phyloP scores from a whole-genome alignment of 2,888 invertebrate genomes.

The Tachystola acroxantha region DNA sequence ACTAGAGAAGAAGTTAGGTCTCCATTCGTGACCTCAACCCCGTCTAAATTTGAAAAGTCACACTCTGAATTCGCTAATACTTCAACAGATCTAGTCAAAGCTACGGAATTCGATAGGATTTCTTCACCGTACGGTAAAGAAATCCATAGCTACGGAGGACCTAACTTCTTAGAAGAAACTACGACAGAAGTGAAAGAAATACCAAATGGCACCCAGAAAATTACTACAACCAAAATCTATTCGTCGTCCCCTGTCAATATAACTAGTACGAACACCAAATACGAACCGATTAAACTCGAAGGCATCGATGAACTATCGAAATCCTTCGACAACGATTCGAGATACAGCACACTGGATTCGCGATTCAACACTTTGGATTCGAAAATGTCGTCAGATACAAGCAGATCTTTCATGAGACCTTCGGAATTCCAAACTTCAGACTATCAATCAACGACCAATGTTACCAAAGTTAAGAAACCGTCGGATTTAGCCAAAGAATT shows the following conservation, averaged over 20 bases:
- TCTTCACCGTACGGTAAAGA: conserved; percentile 66
- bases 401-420: conserved; percentile 70
- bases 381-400: conserved; percentile 67
- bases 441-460: conserved; percentile 41
- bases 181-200: conserved; percentile 74
- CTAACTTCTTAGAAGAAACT: conserved; percentile 68
- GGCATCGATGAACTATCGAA: conserved; percentile 74
- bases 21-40: conserved; percentile 59
- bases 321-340: conserved; percentile 71
- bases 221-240: conserved; percentile 77
- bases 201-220: conserved; percentile 76
- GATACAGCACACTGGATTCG: conserved; percentile 67
- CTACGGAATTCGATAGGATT: conserved; percentile 61
- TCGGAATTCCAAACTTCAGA: conserved; percentile 69
- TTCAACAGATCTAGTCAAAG: conserved; percentile 56
- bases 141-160: conserved; percentile 55
- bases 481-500: conserved; percentile 64
- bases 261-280: conserved; percentile 68
- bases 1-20: conserved; percentile 54
- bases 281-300: conserved; percentile 66
- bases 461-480: conserved; percentile 53
- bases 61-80: conserved; percentile 16
- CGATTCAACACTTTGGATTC: conserved; percentile 65
- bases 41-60: conserved; percentile 46
- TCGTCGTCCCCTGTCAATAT: conserved; percentile 75